A percentile compares a stretch with the other conserved stretches of the same genome.
These are phyloP conservation scores for Antheraea yamamai DNA, from an alignment of 2,888 invertebrate species.

Conservation along the genomic window DNA sequence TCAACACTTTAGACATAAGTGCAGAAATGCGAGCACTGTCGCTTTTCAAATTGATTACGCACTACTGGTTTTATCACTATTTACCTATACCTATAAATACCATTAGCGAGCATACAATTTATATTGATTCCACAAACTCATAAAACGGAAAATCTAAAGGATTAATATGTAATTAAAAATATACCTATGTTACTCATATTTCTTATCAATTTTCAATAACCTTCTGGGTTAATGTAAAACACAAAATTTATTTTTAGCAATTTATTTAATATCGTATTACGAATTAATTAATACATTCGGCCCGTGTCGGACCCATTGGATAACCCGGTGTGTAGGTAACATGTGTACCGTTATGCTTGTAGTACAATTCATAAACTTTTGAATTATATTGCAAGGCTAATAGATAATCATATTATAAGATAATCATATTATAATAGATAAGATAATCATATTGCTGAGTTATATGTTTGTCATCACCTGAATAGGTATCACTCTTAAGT, in stretches of 20 bases:
- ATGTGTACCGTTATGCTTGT: conserved; percentile 51
- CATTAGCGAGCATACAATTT: conserved; percentile 17
- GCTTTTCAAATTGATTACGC: neutral
- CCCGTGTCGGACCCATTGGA: conserved; percentile 46
- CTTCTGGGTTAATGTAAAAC: neutral
- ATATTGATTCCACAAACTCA: conserved; percentile 21
- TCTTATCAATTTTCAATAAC: neutral
- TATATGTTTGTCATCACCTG: neutral
- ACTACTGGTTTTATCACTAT: too few species aligned
- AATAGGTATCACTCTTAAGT: neutral
- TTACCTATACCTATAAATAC: neutral
- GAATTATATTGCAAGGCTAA: neutral
- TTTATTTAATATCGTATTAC: conserved; percentile 19
- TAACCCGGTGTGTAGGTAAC: conserved; percentile 39
- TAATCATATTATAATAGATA: too few species aligned
- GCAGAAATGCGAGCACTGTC: too few species aligned
- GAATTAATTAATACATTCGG: conserved; percentile 46
- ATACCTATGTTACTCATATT: neutral
- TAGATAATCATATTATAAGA: too few species aligned
- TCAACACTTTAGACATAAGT: too few species aligned
- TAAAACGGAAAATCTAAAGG: conserved; percentile 36
- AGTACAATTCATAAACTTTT: conserved; percentile 38
- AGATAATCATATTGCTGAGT: neutral
- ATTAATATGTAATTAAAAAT: conserved; percentile 28
- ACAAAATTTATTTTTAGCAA: conserved; percentile 29